Evolutionary conservation across 2,113 vertebrate genomes (phyloP).

Genomic region (Eurystomus gularis): DNA sequence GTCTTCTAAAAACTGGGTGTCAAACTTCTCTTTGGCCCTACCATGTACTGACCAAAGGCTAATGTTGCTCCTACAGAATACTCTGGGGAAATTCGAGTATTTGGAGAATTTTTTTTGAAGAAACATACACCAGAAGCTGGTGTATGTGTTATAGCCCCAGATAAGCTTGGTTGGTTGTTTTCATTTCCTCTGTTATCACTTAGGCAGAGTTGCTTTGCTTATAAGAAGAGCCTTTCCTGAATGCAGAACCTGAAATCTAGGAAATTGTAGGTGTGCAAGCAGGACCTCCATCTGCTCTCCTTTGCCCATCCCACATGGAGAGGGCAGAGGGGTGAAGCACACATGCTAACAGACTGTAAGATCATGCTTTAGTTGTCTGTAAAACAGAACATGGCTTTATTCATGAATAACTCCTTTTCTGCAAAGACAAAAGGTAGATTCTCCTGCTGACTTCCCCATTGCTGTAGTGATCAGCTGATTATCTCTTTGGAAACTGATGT

Average conservation of each 20-base stretch:
- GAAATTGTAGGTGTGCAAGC: rapidly evolving
- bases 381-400: neutral
- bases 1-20: neutral
- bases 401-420: neutral
- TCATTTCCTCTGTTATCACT: neutral
- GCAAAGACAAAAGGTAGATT: neutral
- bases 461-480: neutral
- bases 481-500: neutral
- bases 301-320: rapidly evolving
- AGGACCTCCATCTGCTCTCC: neutral
- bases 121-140: too few species aligned
- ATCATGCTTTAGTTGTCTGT: neutral
- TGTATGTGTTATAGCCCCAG: neutral
- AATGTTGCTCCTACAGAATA: neutral
- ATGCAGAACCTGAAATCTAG: neutral
- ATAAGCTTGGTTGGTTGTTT: neutral
- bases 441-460: neutral
- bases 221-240: neutral
- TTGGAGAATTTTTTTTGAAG: too few species aligned
- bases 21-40: neutral
- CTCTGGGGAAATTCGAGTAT: neutral
- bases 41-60: neutral
- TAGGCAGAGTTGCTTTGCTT: neutral
- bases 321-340: neutral
- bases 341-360: neutral